Evolutionary conservation across 1,140 invertebrate genomes (phyloP), one percentile per base, ranked within the genome.

Genomic region (Theocolax elegans): DNA sequence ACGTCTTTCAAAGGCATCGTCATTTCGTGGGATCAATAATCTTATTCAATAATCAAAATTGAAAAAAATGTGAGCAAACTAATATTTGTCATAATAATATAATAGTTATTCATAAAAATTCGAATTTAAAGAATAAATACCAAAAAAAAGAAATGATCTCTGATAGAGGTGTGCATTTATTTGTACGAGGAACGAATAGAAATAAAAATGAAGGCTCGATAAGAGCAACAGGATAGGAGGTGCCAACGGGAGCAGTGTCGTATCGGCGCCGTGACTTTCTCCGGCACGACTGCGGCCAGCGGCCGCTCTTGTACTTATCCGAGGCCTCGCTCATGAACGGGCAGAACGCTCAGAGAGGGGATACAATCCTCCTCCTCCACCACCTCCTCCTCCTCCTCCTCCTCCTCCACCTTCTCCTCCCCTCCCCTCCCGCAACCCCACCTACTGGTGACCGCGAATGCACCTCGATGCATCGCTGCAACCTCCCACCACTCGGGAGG

Each of bases 261-360:
- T 60, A 46, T 72, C 73, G 73, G 75, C 76, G 77, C 73, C 62
- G 44, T 71, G 69, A 78, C 77, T 80, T 80, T 79, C 77, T 78
- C 77, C 56, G 67, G 40, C 35, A 67, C 64, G 56, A 71, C 71
- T 70, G 59, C 74, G 54, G 71, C 67, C 68, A 64, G 68, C 38
- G 42, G 53, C 19, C 69, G 69, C 69, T 71, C 69, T 71, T 71
- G 69, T 44, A 66, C 62, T 51, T 71, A 53, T 19, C 42, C 60
- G 69, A 65, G 69, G 62, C 25, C 53, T 59, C 62, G 69, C 68
- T 71, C 68, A 48, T 71, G 68, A 71, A 64, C 68, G 60, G n/a
- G 44, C 7, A 42, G 42, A 23, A 42, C 4, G 44, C 7, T 21
- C 3, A 29, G 19, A 27, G 21, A 17, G 38, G 60, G 40, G 38